Evolutionary conservation across 1,140 invertebrate genomes (phyloP).

Genomic region (Pseudoatta argentina): DNA sequence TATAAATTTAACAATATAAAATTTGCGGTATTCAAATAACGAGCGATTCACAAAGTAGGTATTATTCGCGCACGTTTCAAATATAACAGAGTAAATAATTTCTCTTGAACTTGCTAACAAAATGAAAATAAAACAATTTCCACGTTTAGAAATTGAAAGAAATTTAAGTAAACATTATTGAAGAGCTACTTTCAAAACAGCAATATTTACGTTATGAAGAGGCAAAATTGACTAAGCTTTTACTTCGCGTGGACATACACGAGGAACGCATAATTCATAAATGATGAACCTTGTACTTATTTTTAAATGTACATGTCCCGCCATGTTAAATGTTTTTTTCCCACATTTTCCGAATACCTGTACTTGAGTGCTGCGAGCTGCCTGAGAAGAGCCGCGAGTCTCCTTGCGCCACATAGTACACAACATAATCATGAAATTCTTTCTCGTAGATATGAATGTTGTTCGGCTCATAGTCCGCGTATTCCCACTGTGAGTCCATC

Average conservation of each 20-base stretch:
- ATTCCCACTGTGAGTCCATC: slow-evolving; percentile 59
- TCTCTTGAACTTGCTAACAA: background rate
- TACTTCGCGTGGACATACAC: background rate
- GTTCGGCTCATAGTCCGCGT: slow-evolving; percentile 79
- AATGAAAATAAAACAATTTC: background rate
- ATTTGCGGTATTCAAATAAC: background rate
- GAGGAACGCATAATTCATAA: background rate
- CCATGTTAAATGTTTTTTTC: background rate
- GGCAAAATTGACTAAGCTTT: background rate
- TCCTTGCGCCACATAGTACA: slow-evolving; percentile 80
- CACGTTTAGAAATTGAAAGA: slow-evolving; percentile 17
- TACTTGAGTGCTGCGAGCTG: background rate
- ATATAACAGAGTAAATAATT: slow-evolving; percentile 2
- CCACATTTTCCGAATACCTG: slow-evolving; percentile 34
- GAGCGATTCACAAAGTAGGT: background rate
- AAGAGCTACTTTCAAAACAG: background rate
- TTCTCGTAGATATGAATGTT: slow-evolving; percentile 83
- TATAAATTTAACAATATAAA: background rate
- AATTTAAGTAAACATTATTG: background rate
- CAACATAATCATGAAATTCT: slow-evolving; percentile 82
- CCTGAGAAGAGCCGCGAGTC: slow-evolving; percentile 4
- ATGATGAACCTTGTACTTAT: background rate
- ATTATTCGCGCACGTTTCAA: background rate
- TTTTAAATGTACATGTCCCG: background rate
- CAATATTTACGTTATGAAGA: background rate